A percentile compares a stretch with the other conserved stretches of the same genome.
Conservation (phyloP, 1,140 invertebrate genomes). For the Trichonephila inaurata region DNA sequence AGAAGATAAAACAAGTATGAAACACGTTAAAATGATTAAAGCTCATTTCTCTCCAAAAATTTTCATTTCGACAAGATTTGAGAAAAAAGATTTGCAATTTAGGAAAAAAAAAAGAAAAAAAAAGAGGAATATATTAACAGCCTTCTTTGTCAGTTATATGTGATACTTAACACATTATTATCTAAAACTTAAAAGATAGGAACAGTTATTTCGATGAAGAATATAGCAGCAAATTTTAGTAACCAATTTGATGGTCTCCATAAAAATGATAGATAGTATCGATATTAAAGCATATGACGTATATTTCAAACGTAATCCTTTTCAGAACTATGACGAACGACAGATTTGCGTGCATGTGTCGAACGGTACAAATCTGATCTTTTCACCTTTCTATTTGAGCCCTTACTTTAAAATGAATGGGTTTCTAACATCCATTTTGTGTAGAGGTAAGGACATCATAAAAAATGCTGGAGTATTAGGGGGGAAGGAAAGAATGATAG, state of each 20-base stretch:
- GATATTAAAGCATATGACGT: not conserved
- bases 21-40: no score
- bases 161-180: no score
- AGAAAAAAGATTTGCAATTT: no score
- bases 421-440: not conserved
- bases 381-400: slow-evolving; percentile 9
- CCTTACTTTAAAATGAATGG: not conserved
- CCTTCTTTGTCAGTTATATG: no score
- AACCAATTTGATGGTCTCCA: not conserved
- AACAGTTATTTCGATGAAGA: not conserved
- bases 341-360: not conserved
- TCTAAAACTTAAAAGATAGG: no score
- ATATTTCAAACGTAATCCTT: not conserved
- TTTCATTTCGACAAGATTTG: no score
- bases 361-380: not conserved
- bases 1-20: no score
- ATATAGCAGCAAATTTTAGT: not conserved
- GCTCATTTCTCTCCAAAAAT: no score
- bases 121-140: no score
- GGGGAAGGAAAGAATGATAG: not conserved
- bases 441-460: not conserved
- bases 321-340: not conserved
- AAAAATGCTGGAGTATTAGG: not conserved
- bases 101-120: no score
- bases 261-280: not conserved